A percentile compares a stretch with the other conserved stretches of the same genome.
These are phyloP conservation scores for Tapirus terrestris DNA, from an alignment of 2,113 vertebrate genomes.

Conservation along the genomic window DNA sequence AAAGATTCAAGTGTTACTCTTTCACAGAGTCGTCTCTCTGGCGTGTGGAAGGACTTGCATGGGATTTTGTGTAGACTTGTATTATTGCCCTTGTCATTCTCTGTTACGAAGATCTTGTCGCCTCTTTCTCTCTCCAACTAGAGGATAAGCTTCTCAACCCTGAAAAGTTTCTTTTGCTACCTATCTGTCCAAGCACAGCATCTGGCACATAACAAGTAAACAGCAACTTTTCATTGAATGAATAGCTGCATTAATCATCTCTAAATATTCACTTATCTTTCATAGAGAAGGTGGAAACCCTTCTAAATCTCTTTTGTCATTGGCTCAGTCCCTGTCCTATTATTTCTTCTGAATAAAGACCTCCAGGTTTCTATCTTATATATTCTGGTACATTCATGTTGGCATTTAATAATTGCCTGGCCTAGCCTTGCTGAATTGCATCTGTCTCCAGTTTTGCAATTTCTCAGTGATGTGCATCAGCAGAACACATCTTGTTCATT, in stretches of 20 bases:
- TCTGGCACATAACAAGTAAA: background rate
- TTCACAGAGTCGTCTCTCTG: background rate
- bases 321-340: background rate
- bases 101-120: background rate
- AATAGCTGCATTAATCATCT: background rate
- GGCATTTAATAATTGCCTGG: background rate
- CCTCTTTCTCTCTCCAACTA: background rate
- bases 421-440: background rate
- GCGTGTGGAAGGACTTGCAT: background rate
- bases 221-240: background rate
- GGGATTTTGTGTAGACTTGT: background rate
- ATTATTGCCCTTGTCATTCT: background rate
- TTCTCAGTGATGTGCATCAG: background rate
- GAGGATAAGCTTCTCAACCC: background rate
- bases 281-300: background rate
- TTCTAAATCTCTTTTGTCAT: background rate
- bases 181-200: background rate
- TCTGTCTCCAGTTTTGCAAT: background rate
- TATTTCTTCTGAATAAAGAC: background rate
- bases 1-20: background rate
- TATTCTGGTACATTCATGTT: background rate
- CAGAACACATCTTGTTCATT: background rate
- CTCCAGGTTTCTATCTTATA: background rate
- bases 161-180: background rate
- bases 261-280: background rate